phyloP scores from a whole-genome alignment of 2,888 invertebrate genomes.

The Eilema depressum region DNA sequence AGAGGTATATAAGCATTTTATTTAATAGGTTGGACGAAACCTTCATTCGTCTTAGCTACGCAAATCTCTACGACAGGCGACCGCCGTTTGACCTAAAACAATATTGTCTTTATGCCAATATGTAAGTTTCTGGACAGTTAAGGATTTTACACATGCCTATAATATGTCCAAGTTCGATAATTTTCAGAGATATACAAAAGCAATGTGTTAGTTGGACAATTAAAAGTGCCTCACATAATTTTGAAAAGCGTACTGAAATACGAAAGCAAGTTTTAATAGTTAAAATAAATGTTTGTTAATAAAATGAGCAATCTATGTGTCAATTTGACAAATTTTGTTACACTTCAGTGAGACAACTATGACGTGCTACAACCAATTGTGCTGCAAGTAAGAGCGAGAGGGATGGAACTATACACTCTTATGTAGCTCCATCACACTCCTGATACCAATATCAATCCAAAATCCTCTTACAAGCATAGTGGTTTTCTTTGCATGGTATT shows the following conservation, averaged over 20 bases:
- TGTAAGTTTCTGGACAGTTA: too few relatives aligned
- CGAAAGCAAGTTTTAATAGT: neutral
- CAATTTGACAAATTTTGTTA: too few relatives aligned
- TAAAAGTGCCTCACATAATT: neutral
- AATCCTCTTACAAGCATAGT: neutral
- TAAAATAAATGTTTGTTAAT: neutral
- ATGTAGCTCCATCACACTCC: too few relatives aligned
- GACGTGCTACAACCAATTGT: too few relatives aligned
- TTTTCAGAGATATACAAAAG: neutral
- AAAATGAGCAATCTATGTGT: too few relatives aligned
- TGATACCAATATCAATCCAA: neutral
- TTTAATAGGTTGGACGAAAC: neutral
- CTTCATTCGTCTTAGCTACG: neutral
- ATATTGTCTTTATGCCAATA: too few relatives aligned
- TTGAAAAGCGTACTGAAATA: neutral
- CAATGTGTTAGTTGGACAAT: neutral
- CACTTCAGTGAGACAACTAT: too few relatives aligned
- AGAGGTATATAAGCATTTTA: neutral
- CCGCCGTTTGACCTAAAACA: neutral
- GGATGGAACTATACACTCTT: too few relatives aligned
- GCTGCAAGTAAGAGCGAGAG: too few relatives aligned
- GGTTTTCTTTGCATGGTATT: neutral
- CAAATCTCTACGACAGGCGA: neutral
- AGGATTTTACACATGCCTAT: too few relatives aligned
- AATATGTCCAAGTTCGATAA: too few relatives aligned